Conservation (phyloP, 2,113 vertebrate genomes). For the Cyrtonyx montezumae region DNA sequence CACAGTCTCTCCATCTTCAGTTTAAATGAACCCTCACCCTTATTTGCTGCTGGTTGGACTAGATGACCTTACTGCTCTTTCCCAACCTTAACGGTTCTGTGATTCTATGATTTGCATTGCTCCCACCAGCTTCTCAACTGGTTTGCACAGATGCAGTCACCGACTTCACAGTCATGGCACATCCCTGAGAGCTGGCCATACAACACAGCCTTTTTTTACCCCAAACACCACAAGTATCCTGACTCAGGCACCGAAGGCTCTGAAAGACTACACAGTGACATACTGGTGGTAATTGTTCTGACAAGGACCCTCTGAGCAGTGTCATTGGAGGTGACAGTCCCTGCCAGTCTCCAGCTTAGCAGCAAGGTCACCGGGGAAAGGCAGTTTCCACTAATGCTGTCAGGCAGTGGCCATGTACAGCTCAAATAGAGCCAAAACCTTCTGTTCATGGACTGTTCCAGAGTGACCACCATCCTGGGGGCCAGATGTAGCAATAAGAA, state of each 20-base stretch:
- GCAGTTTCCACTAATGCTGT: conserved; percentile 62
- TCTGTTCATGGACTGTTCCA: not conserved
- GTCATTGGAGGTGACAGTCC: conserved; percentile 68
- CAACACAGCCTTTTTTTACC: not conserved
- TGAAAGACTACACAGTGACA: conserved; percentile 1
- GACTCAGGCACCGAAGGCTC: not conserved
- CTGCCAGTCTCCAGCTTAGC: conserved; percentile 66
- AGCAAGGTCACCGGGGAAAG: conserved; percentile 66
- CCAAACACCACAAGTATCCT: not conserved
- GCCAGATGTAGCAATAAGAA: not conserved
- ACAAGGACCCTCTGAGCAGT: conserved; percentile 71
- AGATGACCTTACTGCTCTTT: no score
- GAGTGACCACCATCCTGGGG: not conserved
- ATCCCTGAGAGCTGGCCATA: not conserved
- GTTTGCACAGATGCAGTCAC: not conserved
- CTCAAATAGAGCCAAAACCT: not conserved
- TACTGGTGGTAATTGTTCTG: conserved; percentile 63
- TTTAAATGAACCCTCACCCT: not conserved
- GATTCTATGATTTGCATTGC: not conserved
- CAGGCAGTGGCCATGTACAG: not conserved
- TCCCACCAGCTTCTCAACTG: not conserved
- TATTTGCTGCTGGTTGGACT: not conserved
- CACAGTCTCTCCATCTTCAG: not conserved
- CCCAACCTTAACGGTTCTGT: no score
- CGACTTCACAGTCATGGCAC: not conserved